phyloP scores from a whole-genome alignment of 2,797 vertebrate genomes.

The Cetoscarus ocellatus region DNA sequence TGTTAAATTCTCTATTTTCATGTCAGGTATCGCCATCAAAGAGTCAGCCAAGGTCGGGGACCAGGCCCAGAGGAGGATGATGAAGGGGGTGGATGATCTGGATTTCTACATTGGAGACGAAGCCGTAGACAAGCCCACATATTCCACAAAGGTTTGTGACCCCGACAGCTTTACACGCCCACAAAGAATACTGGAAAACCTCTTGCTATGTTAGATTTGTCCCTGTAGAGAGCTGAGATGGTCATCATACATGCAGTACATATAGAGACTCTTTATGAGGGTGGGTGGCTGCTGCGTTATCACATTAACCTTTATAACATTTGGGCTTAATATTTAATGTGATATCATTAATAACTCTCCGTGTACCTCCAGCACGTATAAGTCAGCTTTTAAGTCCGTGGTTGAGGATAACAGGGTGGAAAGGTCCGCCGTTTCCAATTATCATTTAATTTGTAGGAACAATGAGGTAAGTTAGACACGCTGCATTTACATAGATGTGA shows the following conservation, averaged over 20 bases:
- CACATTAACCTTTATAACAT: neutral
- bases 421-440: neutral
- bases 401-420: neutral
- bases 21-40: conserved; percentile 97
- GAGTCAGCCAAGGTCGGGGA: conserved; percentile 98
- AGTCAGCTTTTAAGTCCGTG: neutral
- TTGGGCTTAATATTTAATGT: neutral
- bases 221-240: neutral
- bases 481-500: neutral
- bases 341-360: neutral
- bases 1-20: conserved; percentile 9
- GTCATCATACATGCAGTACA: neutral
- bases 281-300: neutral
- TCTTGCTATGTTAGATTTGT: neutral
- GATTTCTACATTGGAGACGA: conserved; percentile 99
- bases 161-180: neutral
- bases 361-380: neutral
- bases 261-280: neutral
- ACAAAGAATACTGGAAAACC: neutral
- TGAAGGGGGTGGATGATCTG: conserved; percentile 98
- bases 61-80: conserved; percentile 96
- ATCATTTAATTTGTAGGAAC: neutral
- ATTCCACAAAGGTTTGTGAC: conserved; percentile 93
- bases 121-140: conserved; percentile 96
- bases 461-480: neutral